Conservation (phyloP, 1,140 invertebrate species). For the Geopemphigus sp. region DNA sequence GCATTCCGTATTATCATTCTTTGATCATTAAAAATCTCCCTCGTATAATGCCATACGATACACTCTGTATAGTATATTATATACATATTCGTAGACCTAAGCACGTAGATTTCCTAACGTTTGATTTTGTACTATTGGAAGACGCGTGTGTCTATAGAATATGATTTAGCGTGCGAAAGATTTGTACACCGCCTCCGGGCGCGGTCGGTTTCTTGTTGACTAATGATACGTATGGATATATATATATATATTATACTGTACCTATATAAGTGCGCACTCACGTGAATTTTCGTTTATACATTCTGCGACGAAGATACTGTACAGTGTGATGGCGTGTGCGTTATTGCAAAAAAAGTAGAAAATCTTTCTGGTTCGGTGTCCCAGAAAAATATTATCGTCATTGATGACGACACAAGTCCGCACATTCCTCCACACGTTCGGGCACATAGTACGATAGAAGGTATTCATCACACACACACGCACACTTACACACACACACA, state of each 20-base stretch:
- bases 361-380: neutral
- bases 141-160: neutral
- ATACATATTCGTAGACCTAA: too few relatives aligned
- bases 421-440: neutral
- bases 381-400: conserved; percentile 17
- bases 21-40: too few relatives aligned
- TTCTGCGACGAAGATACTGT: neutral
- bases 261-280: neutral
- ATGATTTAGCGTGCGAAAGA: neutral
- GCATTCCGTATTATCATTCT: too few relatives aligned
- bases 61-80: too few relatives aligned
- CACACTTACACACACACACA: too few relatives aligned
- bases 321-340: neutral
- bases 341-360: neutral
- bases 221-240: neutral
- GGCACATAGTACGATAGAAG: neutral
- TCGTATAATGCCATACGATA: too few relatives aligned
- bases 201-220: neutral
- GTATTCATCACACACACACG: neutral
- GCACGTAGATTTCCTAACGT: neutral
- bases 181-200: neutral
- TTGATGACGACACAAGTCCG: neutral
- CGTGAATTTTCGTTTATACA: neutral
- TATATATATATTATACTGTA: neutral
- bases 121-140: conserved; percentile 1